Evolutionary conservation across 2,113 vertebrate species (phyloP).

Genomic region (Hylia prasina): DNA sequence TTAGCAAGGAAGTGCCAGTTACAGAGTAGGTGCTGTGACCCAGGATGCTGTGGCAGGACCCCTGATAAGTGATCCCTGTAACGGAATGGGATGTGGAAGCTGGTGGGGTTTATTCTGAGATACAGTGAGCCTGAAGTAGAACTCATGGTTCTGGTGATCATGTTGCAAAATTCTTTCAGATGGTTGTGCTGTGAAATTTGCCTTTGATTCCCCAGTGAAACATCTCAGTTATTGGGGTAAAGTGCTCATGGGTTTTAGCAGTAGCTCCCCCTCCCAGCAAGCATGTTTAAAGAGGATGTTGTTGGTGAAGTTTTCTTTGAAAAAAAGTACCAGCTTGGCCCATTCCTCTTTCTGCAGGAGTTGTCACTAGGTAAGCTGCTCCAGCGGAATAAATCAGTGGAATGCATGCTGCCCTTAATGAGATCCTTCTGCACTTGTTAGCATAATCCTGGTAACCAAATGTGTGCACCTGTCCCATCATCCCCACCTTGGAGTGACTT

Average conservation of each 20-base stretch:
- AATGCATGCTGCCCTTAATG: neutral
- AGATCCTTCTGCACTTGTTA: neutral
- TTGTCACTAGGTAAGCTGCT: neutral
- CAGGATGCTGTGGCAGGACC: neutral
- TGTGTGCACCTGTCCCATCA: neutral
- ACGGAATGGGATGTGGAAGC: neutral
- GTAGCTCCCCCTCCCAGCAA: neutral
- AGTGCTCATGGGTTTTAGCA: neutral
- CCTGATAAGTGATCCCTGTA: neutral
- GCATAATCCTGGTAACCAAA: neutral
- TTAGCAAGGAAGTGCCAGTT: neutral
- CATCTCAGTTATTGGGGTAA: neutral
- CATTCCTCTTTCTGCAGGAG: neutral
- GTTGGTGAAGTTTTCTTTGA: neutral
- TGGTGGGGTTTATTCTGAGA: constrained; percentile 11
- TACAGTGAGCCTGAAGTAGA: neutral
- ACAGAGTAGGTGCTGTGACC: neutral
- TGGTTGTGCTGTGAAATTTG: neutral
- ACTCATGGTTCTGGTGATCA: neutral
- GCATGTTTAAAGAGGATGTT: neutral
- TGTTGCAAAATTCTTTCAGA: neutral
- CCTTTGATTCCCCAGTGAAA: neutral
- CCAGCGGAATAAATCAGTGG: neutral
- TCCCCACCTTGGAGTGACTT: neutral
- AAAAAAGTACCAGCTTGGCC: neutral